These are phyloP conservation scores for Hemistola chrysoprasaria DNA, from an alignment of 2,888 invertebrate genomes.

Conservation along the genomic window DNA sequence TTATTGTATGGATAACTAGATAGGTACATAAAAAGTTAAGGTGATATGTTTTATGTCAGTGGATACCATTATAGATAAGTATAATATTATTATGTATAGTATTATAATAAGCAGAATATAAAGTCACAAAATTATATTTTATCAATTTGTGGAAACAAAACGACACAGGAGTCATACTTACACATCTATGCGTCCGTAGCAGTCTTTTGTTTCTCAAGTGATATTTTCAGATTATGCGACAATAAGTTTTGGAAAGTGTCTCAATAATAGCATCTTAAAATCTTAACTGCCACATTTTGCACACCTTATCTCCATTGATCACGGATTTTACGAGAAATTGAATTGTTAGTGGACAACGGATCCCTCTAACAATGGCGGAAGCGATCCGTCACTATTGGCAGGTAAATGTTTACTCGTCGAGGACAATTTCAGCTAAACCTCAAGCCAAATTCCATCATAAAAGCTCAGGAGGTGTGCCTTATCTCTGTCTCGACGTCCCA, in stretches of 20 bases:
- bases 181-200: too few relatives aligned
- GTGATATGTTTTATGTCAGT: too few relatives aligned
- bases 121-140: too few relatives aligned
- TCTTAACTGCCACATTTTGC: slow-evolving; percentile 21
- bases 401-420: slow-evolving; percentile 71
- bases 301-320: slow-evolving; percentile 29
- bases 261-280: slow-evolving; percentile 20
- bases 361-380: slow-evolving; percentile 44
- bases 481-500: slow-evolving; percentile 56
- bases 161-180: too few relatives aligned
- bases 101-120: too few relatives aligned
- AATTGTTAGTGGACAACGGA: slow-evolving; percentile 56
- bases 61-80: too few relatives aligned
- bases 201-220: background rate
- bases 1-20: too few relatives aligned
- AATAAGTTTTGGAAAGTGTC: slow-evolving; percentile 3
- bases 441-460: slow-evolving; percentile 67
- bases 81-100: too few relatives aligned
- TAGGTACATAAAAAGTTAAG: too few relatives aligned
- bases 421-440: slow-evolving; percentile 73
- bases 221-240: background rate
- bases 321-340: slow-evolving; percentile 57
- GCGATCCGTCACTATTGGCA: slow-evolving; percentile 73
- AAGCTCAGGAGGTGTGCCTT: slow-evolving; percentile 53
- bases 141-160: too few relatives aligned